Percentiles rank a stretch among this genome's conserved stretches.
phyloP scores from a whole-genome alignment of 2,797 vertebrate species.

The Periophthalmus magnuspinnatus region DNA sequence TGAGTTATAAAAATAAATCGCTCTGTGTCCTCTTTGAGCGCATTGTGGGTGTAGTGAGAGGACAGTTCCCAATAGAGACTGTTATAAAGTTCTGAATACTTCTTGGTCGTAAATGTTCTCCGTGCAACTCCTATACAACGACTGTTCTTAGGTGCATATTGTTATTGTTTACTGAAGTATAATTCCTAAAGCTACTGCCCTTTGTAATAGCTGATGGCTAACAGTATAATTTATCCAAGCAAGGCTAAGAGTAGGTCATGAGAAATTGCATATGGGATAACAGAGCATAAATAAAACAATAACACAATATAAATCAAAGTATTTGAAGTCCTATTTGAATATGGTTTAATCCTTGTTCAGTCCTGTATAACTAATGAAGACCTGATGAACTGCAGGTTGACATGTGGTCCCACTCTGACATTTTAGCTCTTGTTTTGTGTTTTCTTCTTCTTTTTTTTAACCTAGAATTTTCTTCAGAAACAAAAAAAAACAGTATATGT shows the following conservation, averaged over 20 bases:
- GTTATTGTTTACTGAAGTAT: not conserved
- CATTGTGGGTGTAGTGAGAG: conserved; percentile 18
- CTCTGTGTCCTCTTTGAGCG: conserved; percentile 18
- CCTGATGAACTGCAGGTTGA: not conserved
- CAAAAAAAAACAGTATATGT: not conserved
- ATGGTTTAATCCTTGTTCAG: not conserved
- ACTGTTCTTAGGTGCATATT: not conserved
- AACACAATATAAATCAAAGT: not conserved
- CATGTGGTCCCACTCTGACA: not conserved
- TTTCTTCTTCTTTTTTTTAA: not conserved
- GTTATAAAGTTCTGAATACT: conserved; percentile 28
- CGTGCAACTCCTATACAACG: not conserved
- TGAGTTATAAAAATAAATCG: conserved; percentile 42
- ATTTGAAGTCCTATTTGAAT: not conserved
- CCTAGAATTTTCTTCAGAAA: not conserved
- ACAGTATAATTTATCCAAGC: not conserved
- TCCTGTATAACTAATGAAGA: not conserved
- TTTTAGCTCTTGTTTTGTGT: not conserved
- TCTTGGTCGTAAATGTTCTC: not conserved
- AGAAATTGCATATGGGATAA: not conserved
- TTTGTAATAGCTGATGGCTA: not conserved
- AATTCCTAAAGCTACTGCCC: not conserved
- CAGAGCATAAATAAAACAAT: too few relatives aligned
- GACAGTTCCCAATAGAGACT: conserved; percentile 42
- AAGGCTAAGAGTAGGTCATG: not conserved